Conservation (phyloP, 2,113 vertebrate genomes). For the Phoxinus phoxinus region DNA sequence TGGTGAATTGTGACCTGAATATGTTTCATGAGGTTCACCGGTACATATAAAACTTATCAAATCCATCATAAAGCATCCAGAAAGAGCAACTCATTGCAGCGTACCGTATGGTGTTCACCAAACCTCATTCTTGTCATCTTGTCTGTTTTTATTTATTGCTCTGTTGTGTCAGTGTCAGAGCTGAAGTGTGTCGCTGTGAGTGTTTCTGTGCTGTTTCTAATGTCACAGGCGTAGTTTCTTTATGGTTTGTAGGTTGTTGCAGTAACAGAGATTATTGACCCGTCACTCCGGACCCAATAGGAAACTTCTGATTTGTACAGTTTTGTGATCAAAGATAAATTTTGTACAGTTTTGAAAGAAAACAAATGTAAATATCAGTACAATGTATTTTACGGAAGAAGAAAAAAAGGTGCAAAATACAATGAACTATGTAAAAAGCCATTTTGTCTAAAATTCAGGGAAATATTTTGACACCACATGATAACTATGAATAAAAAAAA, state of each 20-base stretch:
- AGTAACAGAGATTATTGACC: neutral
- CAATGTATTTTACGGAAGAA: slow-evolving; percentile 73
- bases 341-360: slow-evolving; percentile 70
- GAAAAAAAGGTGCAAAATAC: slow-evolving; percentile 43
- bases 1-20: neutral
- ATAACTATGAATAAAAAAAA: slow-evolving; percentile 68
- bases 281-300: neutral
- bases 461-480: slow-evolving; percentile 72
- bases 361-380: slow-evolving; percentile 57
- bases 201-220: slow-evolving; percentile 10
- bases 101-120: neutral
- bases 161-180: neutral
- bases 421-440: slow-evolving; percentile 62
- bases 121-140: neutral
- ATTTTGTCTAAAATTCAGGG: slow-evolving; percentile 78
- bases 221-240: neutral
- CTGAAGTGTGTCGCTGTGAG: neutral
- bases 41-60: neutral
- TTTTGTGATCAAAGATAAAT: slow-evolving; percentile 62
- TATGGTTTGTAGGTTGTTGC: neutral
- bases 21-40: too few relatives aligned
- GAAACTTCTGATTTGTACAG: slow-evolving; percentile 55
- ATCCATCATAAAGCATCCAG: too few relatives aligned
- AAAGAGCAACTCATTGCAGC: neutral
- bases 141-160: slow-evolving; percentile 45